Conservation (phyloP, 2,113 vertebrate species). For the Scopus umbretta region DNA sequence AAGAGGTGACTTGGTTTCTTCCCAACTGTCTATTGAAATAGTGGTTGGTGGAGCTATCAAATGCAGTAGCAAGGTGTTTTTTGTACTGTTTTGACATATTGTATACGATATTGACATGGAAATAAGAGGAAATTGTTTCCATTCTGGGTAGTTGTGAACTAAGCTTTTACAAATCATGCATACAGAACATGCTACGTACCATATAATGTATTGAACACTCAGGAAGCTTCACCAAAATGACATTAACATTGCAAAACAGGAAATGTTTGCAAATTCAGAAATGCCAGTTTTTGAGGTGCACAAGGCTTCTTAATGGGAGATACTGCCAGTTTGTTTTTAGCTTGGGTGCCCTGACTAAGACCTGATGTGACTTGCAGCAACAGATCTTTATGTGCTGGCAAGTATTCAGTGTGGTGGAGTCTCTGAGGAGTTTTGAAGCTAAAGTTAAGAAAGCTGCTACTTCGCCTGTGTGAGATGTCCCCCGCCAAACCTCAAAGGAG, state of each 20-base stretch:
- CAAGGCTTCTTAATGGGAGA: neutral
- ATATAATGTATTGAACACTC: neutral
- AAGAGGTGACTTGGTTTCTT: neutral
- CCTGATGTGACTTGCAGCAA: neutral
- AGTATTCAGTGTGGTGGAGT: neutral
- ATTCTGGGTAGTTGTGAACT: neutral
- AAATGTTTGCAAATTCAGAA: neutral
- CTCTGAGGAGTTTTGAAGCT: neutral
- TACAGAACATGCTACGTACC: rapidly evolving
- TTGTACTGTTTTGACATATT: neutral
- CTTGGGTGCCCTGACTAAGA: neutral
- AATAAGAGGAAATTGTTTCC: neutral
- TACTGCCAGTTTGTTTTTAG: neutral
- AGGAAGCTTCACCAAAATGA: neutral
- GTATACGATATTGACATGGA: neutral
- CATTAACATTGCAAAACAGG: neutral
- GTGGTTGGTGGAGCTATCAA: neutral
- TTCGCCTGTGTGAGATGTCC: neutral
- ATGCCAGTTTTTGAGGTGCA: neutral
- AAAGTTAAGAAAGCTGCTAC: neutral
- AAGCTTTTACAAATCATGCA: rapidly evolving
- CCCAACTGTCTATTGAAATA: neutral
- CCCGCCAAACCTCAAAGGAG: neutral
- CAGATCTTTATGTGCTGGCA: neutral
- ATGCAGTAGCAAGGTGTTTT: neutral